These are phyloP conservation scores for Microctonus brassicae DNA, from an alignment of 2,888 invertebrate genomes.

Conservation along the genomic window DNA sequence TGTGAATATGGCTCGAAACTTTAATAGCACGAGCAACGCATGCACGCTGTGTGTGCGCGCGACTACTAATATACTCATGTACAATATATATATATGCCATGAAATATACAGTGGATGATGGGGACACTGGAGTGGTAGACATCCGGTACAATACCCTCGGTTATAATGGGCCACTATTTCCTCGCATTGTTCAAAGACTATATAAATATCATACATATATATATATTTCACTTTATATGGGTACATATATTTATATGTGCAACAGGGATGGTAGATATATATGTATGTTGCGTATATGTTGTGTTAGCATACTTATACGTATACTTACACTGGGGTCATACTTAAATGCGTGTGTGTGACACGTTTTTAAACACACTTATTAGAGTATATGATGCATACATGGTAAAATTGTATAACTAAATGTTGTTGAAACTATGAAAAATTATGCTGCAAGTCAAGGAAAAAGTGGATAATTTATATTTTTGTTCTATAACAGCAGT, in stretches of 20 bases:
- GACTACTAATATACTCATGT: slow-evolving; percentile 13
- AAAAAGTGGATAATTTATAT: too few species aligned
- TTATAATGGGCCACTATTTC: slow-evolving; percentile 64
- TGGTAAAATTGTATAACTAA: too few species aligned
- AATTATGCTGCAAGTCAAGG: too few species aligned
- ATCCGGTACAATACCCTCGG: slow-evolving; percentile 67
- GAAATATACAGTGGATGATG: slow-evolving; percentile 8
- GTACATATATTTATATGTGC: neutral
- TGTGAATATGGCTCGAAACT: slow-evolving; percentile 31
- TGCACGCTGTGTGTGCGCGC: slow-evolving; percentile 17
- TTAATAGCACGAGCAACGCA: slow-evolving; percentile 37
- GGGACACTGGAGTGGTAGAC: slow-evolving; percentile 56
- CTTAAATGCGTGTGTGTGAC: slow-evolving; percentile 8
- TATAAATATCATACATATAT: too few species aligned
- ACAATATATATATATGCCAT: slow-evolving; percentile 14
- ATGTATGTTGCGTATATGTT: neutral
- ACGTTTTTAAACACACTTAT: too few species aligned
- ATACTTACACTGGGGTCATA: too few species aligned
- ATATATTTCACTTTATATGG: too few species aligned
- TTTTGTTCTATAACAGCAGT: neutral
- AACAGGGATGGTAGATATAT: slow-evolving; percentile 16
- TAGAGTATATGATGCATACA: too few species aligned
- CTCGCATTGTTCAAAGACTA: slow-evolving; percentile 64
- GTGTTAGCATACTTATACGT: neutral
- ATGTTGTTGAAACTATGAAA: neutral